Evolutionary conservation across 2,113 vertebrate species (phyloP).

Genomic region (Marmota flaviventris): DNA sequence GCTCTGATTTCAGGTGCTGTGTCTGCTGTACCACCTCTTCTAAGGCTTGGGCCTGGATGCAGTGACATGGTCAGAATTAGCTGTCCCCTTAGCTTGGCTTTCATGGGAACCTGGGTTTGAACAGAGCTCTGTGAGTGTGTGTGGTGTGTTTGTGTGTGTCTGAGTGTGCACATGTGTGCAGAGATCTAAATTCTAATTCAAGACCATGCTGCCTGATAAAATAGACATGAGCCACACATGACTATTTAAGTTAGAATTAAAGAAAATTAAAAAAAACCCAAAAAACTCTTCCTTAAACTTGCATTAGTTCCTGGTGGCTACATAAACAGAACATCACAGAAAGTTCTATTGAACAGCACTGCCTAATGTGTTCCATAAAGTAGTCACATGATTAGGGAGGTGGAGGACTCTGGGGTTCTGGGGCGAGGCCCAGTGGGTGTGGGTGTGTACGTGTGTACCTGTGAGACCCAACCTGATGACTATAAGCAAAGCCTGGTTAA

Average conservation of each 20-base stretch:
- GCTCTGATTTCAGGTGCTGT: not conserved
- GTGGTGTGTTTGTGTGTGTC: not conserved
- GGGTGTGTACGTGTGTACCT: not conserved
- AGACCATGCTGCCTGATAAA: not conserved
- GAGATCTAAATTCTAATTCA: conserved; percentile 18
- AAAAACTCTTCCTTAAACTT: not conserved
- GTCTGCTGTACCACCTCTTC: not conserved
- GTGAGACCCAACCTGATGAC: not conserved
- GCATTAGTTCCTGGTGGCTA: not conserved
- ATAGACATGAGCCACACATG: not conserved
- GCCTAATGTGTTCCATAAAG: not conserved
- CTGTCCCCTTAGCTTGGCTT: too few species aligned
- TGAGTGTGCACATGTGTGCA: not conserved
- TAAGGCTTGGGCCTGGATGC: not conserved
- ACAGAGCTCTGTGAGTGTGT: not conserved
- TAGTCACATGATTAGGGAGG: not conserved
- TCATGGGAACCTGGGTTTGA: not conserved
- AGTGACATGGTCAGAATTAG: too few species aligned
- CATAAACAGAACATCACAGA: not conserved
- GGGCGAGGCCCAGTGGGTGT: not conserved
- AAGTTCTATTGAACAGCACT: not conserved
- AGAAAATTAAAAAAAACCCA: not conserved
- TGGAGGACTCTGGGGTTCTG: not conserved
- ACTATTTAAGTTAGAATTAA: not conserved
- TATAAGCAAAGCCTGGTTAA: not conserved